These are phyloP conservation scores for Siphlonurus alternatus DNA, from an alignment of 2,888 invertebrate genomes.

Conservation along the genomic window DNA sequence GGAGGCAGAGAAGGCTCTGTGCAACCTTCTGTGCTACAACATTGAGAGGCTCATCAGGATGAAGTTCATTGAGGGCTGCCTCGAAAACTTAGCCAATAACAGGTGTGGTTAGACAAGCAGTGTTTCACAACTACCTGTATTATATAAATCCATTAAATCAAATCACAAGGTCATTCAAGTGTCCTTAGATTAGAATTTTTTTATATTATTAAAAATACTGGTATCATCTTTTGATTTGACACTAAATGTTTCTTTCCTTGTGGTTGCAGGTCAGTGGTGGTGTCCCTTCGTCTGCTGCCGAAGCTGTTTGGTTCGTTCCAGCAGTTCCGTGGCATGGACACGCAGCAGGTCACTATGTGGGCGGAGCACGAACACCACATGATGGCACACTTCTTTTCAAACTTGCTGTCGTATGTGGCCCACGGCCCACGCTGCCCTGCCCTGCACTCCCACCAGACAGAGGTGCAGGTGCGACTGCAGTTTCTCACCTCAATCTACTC, in stretches of 20 bases:
- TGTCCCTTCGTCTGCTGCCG: conserved; percentile 72
- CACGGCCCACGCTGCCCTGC: conserved; percentile 22
- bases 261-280: conserved; percentile 58
- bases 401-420: conserved; percentile 56
- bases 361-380: conserved; percentile 82
- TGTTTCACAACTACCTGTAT: not conserved
- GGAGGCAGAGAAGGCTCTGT: conserved; percentile 88
- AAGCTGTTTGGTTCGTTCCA: conserved; percentile 84
- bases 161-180: too few species aligned
- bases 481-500: conserved; percentile 88
- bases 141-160: not conserved
- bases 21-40: conserved; percentile 75
- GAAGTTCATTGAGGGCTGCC: conserved; percentile 88
- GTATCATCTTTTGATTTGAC: not conserved
- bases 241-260: conserved; percentile 8
- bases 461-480: conserved; percentile 79
- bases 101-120: conserved; percentile 29
- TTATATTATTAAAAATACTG: not conserved
- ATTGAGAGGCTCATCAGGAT: conserved; percentile 78
- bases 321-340: conserved; percentile 72
- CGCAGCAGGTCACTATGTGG: conserved; percentile 80
- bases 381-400: conserved; percentile 84
- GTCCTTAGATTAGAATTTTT: not conserved
- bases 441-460: conserved; percentile 60
- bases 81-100: conserved; percentile 75